Evolutionary conservation across 1,140 invertebrate species (phyloP), one percentile per base, ranked within the genome.

Genomic region (Orius insidiosus): DNA sequence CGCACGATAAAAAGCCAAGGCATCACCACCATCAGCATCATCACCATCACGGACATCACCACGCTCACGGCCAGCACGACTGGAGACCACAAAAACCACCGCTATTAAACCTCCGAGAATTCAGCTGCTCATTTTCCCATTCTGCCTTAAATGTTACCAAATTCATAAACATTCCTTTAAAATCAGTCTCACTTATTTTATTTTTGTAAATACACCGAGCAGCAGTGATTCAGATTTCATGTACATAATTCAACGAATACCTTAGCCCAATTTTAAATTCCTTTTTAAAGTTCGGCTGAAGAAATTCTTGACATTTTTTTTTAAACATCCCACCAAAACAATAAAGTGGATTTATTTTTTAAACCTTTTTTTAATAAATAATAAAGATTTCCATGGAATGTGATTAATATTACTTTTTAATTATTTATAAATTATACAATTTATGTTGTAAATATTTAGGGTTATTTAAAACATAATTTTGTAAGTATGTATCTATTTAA

Each of bases 11-110:
- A 41, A 19, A 14, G 4, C n/a, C 11, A 16, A 71, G 76, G 33
- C 78, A 80, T 53, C 83, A 86, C 57, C 84, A 87, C 53, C 84
- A 88, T 49, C 83, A 85, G 54, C 80, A 85, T 56, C 80, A 84
- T 60, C 75, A 78, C 52, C 63, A 66, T 34, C 39, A 46, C 9
- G 24, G 42, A 11, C 39, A 52, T 31, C 46, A 55, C 4, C 44
- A 44, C 34, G 41, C 49, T 13, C 51, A 52, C 24, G 56, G 45
- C 45, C 57, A 53, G 33, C 54, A 60, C 7, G 61, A 66, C 35
- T 63, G 61, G 62, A 60, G 60, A 49, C 34, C 59, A 60, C 5
- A 61, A 65, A 48, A 55, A 60, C 38, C 62, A 65, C 37, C 59
- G 65, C 15, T 38, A 42, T 35, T 46, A 39, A 19, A 30, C 42